Conservation (phyloP, 1,140 invertebrate genomes). For the Anoplolepis gracilipes region DNA sequence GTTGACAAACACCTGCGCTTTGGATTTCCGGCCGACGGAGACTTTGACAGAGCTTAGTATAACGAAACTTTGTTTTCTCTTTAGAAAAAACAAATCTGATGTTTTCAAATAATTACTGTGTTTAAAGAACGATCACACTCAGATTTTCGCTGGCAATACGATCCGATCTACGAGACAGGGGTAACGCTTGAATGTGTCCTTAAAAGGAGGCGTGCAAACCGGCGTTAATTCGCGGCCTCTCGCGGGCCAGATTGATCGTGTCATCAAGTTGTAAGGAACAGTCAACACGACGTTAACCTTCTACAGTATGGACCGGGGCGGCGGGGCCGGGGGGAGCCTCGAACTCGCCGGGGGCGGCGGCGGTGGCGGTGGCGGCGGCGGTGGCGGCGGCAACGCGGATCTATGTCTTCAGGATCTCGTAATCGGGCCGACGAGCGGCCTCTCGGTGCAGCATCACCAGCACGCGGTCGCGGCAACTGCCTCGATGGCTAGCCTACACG, state of each 20-base stretch:
- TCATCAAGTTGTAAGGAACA: constrained; percentile 69
- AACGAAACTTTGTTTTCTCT: not conserved
- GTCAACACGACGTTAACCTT: constrained; percentile 86
- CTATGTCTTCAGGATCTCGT: constrained; percentile 92
- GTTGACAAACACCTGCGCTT: not conserved
- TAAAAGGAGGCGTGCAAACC: not conserved
- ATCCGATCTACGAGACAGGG: not conserved
- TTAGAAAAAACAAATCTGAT: not conserved
- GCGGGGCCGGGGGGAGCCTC: constrained; percentile 85
- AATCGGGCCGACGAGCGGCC: constrained; percentile 83
- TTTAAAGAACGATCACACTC: not conserved
- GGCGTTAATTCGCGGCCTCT: constrained; percentile 41
- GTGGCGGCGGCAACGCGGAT: constrained; percentile 88
- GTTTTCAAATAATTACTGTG: constrained; percentile 19
- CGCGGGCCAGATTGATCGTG: constrained; percentile 60
- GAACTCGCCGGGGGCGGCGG: constrained; percentile 86
- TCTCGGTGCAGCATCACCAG: constrained; percentile 87
- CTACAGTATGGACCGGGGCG: constrained; percentile 85
- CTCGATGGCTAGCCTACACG: constrained; percentile 88
- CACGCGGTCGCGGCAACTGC: constrained; percentile 88
- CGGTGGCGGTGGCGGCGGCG: constrained; percentile 88
- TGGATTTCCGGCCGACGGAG: not conserved
- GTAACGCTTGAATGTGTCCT: constrained; percentile 40
- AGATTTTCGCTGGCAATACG: not conserved
- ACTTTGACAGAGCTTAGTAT: not conserved